Base-by-base conservation (phyloP, 2,888 invertebrate genomes). In the Agrenia bidenticulata region DNA sequence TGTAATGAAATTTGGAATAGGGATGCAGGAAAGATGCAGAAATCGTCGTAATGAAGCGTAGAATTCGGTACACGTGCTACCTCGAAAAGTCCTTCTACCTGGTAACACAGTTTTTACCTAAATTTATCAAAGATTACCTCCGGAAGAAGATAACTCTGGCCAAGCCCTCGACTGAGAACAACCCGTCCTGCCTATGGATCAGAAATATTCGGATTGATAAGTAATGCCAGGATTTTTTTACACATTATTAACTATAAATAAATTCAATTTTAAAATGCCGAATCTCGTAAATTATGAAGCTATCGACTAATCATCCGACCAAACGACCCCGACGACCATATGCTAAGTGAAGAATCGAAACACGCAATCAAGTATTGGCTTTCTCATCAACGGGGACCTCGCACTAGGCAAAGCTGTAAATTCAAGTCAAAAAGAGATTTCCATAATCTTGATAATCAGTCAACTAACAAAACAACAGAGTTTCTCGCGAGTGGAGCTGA, bases 21-120 rank as follows among this genome's bases (percentile, higher is more conserved):
- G 66, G 67, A 2, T 69, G 69, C 21, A 27, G 61, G 26, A 72
- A 72, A 56, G 64, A 72, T 32, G 67, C 72, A 19, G 69, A 72
- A 57, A 64, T 68, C 1, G 67, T 66, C 26, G 72, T 72, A n/a
- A 69, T 72, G 26, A 65, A 66, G 37, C 55, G 72, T 17, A 50
- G 69, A 15, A 72, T 72, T 37, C 55, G 66, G 11, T 72, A 72
- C 56, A 62, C 69, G n/a, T 65, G 63, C 1, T 72, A 69, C 41
- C 55, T 72, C 37, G 72, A 72, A 49, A 67, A 64, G 23, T 63
- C 62, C 1, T 49, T 64, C 32, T 72, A 59, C 57, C 50, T 69
- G 23, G 63, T 54, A 0, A 72, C 72, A 1, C 32, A 42, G 15
- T 64, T 63, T 21, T 9, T 64, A 21, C 72, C 72, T 13, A 15